Percentiles rank a stretch among this genome's conserved stretches.
These are phyloP conservation scores for Rhabditophanes sp. DNA, from an alignment of 2,888 invertebrate genomes.

Conservation along the genomic window DNA sequence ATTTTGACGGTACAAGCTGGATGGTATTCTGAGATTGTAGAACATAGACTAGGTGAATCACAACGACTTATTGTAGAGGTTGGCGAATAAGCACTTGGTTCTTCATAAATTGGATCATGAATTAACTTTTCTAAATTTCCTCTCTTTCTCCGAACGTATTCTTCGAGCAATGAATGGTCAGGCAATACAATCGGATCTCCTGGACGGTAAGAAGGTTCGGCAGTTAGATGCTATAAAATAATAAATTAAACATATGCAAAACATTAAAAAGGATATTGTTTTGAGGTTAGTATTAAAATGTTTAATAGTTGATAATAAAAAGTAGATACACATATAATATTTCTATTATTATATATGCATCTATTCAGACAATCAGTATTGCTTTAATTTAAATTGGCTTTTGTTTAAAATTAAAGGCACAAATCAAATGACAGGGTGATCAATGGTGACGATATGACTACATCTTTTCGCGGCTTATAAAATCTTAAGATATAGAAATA, in stretches of 20 bases:
- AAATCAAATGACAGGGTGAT: too few species aligned
- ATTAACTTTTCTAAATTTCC: too few species aligned
- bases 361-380: too few species aligned
- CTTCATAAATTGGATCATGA: too few species aligned
- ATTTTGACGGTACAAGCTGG: constrained; percentile 17
- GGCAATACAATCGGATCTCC: constrained; percentile 28
- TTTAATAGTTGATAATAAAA: neutral
- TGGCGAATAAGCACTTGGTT: too few species aligned
- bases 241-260: constrained; percentile 2
- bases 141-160: constrained; percentile 22
- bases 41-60: constrained; percentile 6
- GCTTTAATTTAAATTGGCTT: too few species aligned
- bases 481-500: too few species aligned
- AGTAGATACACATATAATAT: too few species aligned
- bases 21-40: constrained; percentile 22
- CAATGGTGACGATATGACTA: too few species aligned
- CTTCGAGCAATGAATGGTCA: constrained; percentile 36
- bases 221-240: neutral
- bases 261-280: neutral
- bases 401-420: too few species aligned
- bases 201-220: constrained; percentile 7
- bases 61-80: constrained; percentile 3
- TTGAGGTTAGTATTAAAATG: neutral
- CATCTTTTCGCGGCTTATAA: too few species aligned
- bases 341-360: too few species aligned